Evolutionary conservation across 2,113 vertebrate genomes (phyloP).

Genomic region (Eudyptes chrysolophus): DNA sequence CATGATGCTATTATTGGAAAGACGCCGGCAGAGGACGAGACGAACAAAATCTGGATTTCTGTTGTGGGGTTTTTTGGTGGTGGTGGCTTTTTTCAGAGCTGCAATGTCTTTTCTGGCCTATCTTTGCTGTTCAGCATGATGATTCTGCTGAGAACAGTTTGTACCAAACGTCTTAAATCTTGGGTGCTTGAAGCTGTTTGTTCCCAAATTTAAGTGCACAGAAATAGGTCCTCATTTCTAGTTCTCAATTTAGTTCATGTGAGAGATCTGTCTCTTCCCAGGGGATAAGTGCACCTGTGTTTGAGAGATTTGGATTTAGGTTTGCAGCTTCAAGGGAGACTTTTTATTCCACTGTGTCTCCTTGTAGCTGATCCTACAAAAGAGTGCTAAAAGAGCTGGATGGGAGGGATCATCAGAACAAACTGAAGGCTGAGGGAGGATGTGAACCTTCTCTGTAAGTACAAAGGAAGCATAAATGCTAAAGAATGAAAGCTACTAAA

Average conservation of each 20-base stretch:
- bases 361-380: background rate
- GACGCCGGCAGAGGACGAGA: background rate
- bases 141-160: background rate
- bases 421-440: background rate
- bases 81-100: background rate
- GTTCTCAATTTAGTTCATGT: background rate
- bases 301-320: background rate
- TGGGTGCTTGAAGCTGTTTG: background rate
- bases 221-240: background rate
- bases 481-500: background rate
- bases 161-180: background rate
- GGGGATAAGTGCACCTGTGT: background rate
- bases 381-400: background rate
- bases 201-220: background rate
- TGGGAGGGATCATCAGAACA: background rate
- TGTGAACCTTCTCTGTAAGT: background rate
- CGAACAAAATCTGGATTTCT: background rate
- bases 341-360: background rate
- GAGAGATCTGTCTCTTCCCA: background rate
- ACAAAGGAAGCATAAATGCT: background rate
- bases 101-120: background rate
- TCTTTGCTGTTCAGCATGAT: background rate
- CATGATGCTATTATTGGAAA: background rate
- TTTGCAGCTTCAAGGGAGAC: background rate
- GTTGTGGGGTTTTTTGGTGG: background rate